A percentile compares a stretch with the other conserved stretches of the same genome.
phyloP scores from a whole-genome alignment of 30 jellyfish, hydroid and myxozoan species.

The Aurelia sp. region DNA sequence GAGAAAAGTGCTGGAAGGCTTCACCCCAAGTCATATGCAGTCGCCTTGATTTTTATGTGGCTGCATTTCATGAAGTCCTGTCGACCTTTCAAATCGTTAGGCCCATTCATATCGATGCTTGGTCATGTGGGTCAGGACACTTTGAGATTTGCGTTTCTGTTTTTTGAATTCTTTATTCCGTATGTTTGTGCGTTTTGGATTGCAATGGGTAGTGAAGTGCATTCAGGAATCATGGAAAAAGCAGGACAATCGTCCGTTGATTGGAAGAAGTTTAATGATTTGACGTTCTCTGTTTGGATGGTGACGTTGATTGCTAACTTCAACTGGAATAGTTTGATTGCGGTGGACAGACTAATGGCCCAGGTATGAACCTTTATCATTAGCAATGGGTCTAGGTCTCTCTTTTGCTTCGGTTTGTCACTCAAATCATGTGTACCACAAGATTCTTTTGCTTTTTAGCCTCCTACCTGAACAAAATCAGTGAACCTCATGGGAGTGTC shows the following conservation, averaged over 20 bases:
- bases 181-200: slow-evolving; percentile 96
- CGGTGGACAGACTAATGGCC: slow-evolving; percentile 93
- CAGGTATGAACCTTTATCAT: slow-evolving; percentile 64
- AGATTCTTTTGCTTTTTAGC: no score
- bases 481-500: no score
- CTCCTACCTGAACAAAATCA: no score
- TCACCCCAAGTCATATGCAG: slow-evolving; percentile 85
- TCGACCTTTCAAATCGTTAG: slow-evolving; percentile 92
- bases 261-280: slow-evolving; percentile 82
- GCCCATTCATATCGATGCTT: slow-evolving; percentile 97
- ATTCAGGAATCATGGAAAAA: slow-evolving; percentile 65
- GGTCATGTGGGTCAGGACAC: slow-evolving; percentile 96
- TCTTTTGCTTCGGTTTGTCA: no score
- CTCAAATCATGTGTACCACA: no score
- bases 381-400: no score
- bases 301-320: slow-evolving; percentile 85
- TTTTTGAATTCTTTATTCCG: slow-evolving; percentile 94
- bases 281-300: slow-evolving; percentile 90
- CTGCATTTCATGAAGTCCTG: slow-evolving; percentile 93
- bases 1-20: slow-evolving; percentile 53
- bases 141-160: slow-evolving; percentile 85
- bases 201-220: slow-evolving; percentile 72
- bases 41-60: slow-evolving; percentile 88
- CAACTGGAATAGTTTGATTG: slow-evolving; percentile 65
- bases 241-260: slow-evolving; percentile 79